Conservation (phyloP, 2,113 vertebrate species). For the Melozone crissalis region DNA sequence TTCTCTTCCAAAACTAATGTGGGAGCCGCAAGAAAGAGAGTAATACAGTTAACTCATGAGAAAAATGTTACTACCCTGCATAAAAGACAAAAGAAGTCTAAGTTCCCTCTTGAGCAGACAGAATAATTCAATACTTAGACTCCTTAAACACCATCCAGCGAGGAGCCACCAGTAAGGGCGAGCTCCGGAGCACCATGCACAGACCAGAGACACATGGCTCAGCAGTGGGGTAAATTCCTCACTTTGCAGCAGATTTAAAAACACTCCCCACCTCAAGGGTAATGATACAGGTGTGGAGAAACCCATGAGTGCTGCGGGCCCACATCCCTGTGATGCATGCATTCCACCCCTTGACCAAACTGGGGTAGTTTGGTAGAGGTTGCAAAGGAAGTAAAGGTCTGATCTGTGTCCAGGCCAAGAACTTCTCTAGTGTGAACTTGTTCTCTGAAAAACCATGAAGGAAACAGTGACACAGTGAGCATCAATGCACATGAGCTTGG, state of each 20-base stretch:
- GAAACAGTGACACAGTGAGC: background rate
- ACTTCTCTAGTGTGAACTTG: background rate
- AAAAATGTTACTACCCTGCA: slow-evolving; percentile 2
- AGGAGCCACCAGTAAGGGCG: background rate
- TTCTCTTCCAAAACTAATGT: slow-evolving; percentile 40
- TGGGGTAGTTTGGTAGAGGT: accelerated
- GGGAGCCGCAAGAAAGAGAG: background rate
- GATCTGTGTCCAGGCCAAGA: background rate
- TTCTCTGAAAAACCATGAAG: background rate
- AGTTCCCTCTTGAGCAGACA: background rate
- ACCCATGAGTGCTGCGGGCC: background rate
- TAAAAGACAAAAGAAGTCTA: slow-evolving; percentile 4
- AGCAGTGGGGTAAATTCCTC: background rate
- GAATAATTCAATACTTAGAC: background rate
- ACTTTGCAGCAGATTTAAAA: background rate
- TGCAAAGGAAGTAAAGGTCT: background rate
- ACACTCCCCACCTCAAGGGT: background rate
- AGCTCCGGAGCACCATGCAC: background rate
- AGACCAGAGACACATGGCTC: background rate
- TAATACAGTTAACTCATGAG: background rate
- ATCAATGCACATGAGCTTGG: background rate
- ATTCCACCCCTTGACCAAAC: background rate
- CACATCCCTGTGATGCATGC: background rate
- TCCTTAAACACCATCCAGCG: background rate
- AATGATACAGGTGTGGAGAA: background rate